Evolutionary conservation across 2,797 vertebrate genomes (phyloP).

Genomic region (Myiotriccus ornatus): DNA sequence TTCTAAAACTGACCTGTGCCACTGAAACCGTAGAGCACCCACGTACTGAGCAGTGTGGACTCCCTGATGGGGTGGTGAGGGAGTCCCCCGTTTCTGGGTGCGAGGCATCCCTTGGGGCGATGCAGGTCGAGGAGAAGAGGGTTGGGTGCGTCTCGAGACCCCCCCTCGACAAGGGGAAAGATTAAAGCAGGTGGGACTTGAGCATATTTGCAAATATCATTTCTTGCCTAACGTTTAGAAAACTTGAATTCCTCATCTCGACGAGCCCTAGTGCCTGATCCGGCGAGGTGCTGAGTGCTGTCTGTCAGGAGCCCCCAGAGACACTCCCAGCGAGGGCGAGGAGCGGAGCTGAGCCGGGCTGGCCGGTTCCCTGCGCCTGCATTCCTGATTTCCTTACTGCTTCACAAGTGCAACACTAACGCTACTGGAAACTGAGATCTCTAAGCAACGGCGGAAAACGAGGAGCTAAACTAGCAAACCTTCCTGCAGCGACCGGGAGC

Average conservation of each 20-base stretch:
- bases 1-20: slow-evolving; percentile 42
- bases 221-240: slow-evolving; percentile 66
- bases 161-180: background rate
- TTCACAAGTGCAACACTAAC: slow-evolving; percentile 61
- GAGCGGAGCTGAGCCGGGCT: background rate
- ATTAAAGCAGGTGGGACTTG: slow-evolving; percentile 26
- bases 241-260: slow-evolving; percentile 63
- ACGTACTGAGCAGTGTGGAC: background rate
- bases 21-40: background rate
- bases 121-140: background rate
- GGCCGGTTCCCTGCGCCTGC: background rate
- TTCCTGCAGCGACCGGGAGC: background rate
- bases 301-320: slow-evolving; percentile 46
- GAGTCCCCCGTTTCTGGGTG: background rate
- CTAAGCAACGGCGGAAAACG: background rate
- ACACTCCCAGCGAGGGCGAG: background rate
- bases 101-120: background rate
- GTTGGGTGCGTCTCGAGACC: background rate
- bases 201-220: slow-evolving; percentile 34
- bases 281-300: slow-evolving; percentile 66
- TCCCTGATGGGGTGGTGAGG: background rate
- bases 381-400: background rate
- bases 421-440: background rate
- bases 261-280: slow-evolving; percentile 69
- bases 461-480: background rate